phyloP scores from a whole-genome alignment of 1,140 invertebrate genomes.

The Holotrichia oblita region DNA sequence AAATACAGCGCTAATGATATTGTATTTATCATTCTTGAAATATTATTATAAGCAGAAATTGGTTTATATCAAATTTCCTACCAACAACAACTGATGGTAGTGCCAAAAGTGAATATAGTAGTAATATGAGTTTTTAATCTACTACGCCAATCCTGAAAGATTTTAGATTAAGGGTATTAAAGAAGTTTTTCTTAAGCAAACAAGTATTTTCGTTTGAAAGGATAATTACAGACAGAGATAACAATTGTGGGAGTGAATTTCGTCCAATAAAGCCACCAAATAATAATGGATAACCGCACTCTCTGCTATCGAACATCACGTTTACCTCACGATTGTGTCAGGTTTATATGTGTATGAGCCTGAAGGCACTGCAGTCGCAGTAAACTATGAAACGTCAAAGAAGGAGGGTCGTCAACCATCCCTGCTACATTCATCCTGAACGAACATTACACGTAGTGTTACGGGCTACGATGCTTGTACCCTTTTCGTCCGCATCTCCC shows the following conservation, averaged over 20 bases:
- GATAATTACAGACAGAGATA: slow-evolving; percentile 14
- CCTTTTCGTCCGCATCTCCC: slow-evolving; percentile 5
- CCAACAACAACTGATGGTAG: too few relatives aligned
- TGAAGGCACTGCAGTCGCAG: background rate
- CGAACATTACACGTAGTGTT: slow-evolving; percentile 1
- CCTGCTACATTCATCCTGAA: background rate
- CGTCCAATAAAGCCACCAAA: slow-evolving; percentile 23
- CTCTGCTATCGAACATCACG: background rate
- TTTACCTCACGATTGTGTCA: background rate
- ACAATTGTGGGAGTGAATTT: background rate
- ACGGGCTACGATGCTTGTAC: background rate
- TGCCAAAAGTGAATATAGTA: too few relatives aligned
- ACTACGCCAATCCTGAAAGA: too few relatives aligned
- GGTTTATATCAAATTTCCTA: too few relatives aligned
- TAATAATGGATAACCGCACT: slow-evolving; percentile 24
- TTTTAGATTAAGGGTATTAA: too few relatives aligned
- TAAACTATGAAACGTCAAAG: background rate
- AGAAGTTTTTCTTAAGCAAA: too few relatives aligned
- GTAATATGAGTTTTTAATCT: too few relatives aligned
- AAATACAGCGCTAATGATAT: too few relatives aligned
- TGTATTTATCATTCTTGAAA: too few relatives aligned
- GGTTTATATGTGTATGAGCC: background rate
- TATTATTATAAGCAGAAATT: too few relatives aligned
- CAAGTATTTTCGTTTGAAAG: too few relatives aligned
- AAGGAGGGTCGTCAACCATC: background rate